Evolutionary conservation across 2,888 invertebrate species (phyloP).

Genomic region (Eretmocerus hayati): DNA sequence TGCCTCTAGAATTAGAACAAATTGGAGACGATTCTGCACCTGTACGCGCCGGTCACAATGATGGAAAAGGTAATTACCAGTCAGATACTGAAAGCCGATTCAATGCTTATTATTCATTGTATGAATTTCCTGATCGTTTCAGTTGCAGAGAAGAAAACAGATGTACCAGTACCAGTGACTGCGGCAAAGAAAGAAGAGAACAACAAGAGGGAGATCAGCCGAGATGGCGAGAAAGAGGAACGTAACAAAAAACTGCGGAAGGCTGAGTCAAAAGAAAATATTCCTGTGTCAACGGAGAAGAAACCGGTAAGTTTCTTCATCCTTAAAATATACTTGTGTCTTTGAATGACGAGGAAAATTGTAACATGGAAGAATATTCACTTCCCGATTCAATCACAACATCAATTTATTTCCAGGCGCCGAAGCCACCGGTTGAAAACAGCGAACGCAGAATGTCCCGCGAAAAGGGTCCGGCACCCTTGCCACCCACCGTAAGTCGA

Average conservation of each 20-base stretch:
- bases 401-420: conserved; percentile 57
- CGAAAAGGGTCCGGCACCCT: conserved; percentile 77
- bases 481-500: conserved; percentile 51
- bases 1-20: conserved; percentile 77
- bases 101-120: neutral
- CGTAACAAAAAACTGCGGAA: conserved; percentile 44
- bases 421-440: conserved; percentile 53
- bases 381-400: too few relatives aligned
- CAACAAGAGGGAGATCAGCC: conserved; percentile 45
- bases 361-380: neutral
- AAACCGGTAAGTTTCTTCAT: conserved; percentile 35
- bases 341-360: neutral
- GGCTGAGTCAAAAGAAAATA: conserved; percentile 44
- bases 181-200: conserved; percentile 40
- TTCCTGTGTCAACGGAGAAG: conserved; percentile 39
- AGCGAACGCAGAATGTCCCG: conserved; percentile 51
- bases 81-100: neutral
- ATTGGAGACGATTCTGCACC: conserved; percentile 78
- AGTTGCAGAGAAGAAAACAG: conserved; percentile 47
- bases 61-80: conserved; percentile 61
- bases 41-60: conserved; percentile 76
- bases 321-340: neutral
- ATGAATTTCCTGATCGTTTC: conserved; percentile 29
- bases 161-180: conserved; percentile 38
- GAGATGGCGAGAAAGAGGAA: conserved; percentile 43